Percentiles rank a stretch among this genome's conserved stretches.
These are phyloP conservation scores for Caenorhabditis sulstoni DNA, from an alignment of 2,888 invertebrate species.

Conservation along the genomic window DNA sequence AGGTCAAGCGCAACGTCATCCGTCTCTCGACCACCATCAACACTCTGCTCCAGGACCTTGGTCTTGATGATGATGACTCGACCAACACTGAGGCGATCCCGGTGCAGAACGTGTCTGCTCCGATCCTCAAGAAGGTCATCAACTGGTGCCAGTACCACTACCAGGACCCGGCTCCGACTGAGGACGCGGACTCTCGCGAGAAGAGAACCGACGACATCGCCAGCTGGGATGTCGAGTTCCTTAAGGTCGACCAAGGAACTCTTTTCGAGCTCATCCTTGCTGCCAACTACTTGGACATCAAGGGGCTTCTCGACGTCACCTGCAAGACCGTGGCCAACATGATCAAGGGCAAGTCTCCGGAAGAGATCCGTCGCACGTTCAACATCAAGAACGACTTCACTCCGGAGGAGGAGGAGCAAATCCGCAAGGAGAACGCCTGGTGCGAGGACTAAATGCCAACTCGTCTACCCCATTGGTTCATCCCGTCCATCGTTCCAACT, in stretches of 20 bases:
- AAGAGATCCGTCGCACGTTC: conserved; percentile 84
- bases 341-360: conserved; percentile 84
- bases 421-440: conserved; percentile 79
- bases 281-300: conserved; percentile 71
- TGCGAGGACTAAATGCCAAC: conserved; percentile 75
- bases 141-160: conserved; percentile 83
- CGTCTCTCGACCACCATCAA: conserved; percentile 98
- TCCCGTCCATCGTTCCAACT: background rate
- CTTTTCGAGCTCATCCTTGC: conserved; percentile 92
- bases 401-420: conserved; percentile 93
- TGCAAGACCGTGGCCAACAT: conserved; percentile 88
- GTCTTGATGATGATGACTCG: conserved; percentile 84
- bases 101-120: conserved; percentile 96
- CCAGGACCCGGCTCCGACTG: conserved; percentile 89
- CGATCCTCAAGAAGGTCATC: conserved; percentile 89
- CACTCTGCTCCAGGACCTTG: conserved; percentile 87
- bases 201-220: conserved; percentile 99
- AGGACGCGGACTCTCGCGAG: conserved; percentile 97
- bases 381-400: conserved; percentile 84
- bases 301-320: conserved; percentile 90
- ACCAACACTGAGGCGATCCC: conserved; percentile 91
- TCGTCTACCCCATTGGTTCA: background rate
- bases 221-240: conserved; percentile 98
- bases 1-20: conserved; percentile 96
- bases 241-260: conserved; percentile 98